These are phyloP conservation scores for Acrobasis suavella DNA, from an alignment of 2,888 invertebrate genomes.

Conservation along the genomic window DNA sequence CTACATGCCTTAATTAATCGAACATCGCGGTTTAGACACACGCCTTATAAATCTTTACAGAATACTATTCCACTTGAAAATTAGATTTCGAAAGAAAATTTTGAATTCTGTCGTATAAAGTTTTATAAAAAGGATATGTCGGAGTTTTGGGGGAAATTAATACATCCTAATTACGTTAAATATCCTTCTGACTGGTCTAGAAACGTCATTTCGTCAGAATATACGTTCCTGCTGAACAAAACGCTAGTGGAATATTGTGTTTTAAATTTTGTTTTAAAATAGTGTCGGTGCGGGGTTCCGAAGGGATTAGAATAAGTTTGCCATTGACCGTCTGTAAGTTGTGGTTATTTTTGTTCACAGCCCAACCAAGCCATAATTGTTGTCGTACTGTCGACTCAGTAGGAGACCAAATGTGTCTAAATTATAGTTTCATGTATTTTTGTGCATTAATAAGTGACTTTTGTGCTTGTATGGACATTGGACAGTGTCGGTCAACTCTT, in stretches of 20 bases:
- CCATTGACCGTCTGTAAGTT: neutral
- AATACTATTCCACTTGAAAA: neutral
- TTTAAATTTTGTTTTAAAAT: neutral
- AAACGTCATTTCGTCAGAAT: constrained; percentile 7
- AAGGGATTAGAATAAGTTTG: neutral
- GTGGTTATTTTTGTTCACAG: constrained; percentile 2
- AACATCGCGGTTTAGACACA: neutral
- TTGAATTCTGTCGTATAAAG: neutral
- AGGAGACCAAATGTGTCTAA: constrained; percentile 7
- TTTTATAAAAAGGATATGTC: neutral
- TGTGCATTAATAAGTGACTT: neutral
- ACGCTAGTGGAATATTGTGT: neutral
- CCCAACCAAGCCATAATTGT: no score
- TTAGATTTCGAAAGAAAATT: neutral
- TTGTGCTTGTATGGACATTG: no score
- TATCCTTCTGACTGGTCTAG: constrained; percentile 6
- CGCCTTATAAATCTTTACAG: constrained; percentile 4
- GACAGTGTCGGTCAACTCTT: no score
- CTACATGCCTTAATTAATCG: constrained; percentile 11
- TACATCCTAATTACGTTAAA: constrained; percentile 8
- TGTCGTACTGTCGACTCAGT: neutral
- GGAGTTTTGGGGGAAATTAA: constrained; percentile 5
- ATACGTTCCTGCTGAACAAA: neutral
- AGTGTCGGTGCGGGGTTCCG: neutral
- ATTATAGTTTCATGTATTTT: neutral